Base-by-base conservation (phyloP, 2,113 vertebrate genomes). In the Nibea coibor region DNA sequence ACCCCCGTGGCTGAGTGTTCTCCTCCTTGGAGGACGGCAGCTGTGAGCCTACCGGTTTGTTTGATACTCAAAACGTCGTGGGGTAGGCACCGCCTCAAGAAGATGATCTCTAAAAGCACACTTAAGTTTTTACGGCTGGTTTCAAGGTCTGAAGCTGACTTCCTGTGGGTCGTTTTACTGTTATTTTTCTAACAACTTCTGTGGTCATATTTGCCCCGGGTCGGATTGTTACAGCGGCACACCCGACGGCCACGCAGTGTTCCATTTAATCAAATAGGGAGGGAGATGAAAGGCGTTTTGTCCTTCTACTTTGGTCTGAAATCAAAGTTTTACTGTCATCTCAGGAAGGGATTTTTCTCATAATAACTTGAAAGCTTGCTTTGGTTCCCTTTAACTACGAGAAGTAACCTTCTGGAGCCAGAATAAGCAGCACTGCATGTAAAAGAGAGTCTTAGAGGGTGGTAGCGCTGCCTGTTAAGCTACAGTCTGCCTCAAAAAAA, bases 291-390 rank as follows among this genome's bases (percentile, higher is more conserved):
- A 88, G 9, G 35, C 14, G 14, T 70, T 84, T 76, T 83, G 78
- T 87, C 85, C 88, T 91, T 85, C 73, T 83, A 54, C 71, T 80
- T 80, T 80, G 16, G 75, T 74, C 74, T 24, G 9, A 68, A 82
- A 86, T 88, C 72, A 83, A 89, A 86, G 77, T 43, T 31, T 28
- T 1, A n/a, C 74, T 57, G 17, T 78, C 54, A 67, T 84, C 58
- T 81, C 69, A 65, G 57, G 53, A 47, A 47, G 35, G 57, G 22
- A 22, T 57, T 81, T 43, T 57, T 82, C 72, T 83, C 54, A 56
- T 65, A 71, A 81, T 89, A 35, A 84, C 82, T 87, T 86, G 50
- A 88, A 87, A 87, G 74, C 69, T 54, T 59, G 31, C 53, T 81
- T 80, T 82, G 53, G 24, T 79, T 79, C 75, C 71, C 83, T 90